These are phyloP conservation scores for Strigamia crassipes DNA, from an alignment of 2,888 invertebrate genomes.

Conservation along the genomic window DNA sequence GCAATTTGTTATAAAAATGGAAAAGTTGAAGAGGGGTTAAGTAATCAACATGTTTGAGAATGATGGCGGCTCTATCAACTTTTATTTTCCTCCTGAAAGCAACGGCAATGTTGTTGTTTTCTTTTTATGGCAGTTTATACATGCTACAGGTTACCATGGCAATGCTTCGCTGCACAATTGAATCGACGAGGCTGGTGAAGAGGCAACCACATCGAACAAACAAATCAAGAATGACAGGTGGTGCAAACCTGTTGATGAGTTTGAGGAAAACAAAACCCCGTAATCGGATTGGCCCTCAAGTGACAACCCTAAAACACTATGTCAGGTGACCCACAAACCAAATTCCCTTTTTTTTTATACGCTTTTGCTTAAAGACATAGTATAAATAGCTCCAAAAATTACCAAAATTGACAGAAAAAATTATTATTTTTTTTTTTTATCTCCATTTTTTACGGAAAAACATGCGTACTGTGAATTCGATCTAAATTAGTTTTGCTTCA, in stretches of 20 bases:
- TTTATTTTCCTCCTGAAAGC: background rate
- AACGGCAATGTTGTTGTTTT: background rate
- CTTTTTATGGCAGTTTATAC: background rate
- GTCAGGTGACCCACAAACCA: slow-evolving; percentile 1
- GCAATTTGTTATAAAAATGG: no score
- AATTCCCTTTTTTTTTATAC: background rate
- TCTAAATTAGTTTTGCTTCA: no score
- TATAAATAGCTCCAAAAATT: background rate
- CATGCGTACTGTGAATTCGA: no score
- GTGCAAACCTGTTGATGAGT: slow-evolving; percentile 40
- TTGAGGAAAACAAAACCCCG: slow-evolving; percentile 30
- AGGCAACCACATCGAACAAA: slow-evolving; percentile 15
- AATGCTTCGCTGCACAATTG: slow-evolving; percentile 14
- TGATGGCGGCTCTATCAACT: background rate
- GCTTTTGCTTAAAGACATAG: background rate
- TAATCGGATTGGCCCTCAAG: slow-evolving; percentile 32
- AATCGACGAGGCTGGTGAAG: slow-evolving; percentile 8
- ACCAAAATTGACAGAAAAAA: no score
- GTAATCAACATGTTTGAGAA: background rate
- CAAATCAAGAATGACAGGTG: slow-evolving; percentile 42
- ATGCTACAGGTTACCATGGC: slow-evolving; percentile 15
- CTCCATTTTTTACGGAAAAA: no score
- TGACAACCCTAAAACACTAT: background rate
- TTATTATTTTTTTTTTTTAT: no score
- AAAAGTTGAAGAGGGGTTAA: no score